These are phyloP conservation scores for Euschistus heros DNA, from an alignment of 1,140 invertebrate species.

Conservation along the genomic window DNA sequence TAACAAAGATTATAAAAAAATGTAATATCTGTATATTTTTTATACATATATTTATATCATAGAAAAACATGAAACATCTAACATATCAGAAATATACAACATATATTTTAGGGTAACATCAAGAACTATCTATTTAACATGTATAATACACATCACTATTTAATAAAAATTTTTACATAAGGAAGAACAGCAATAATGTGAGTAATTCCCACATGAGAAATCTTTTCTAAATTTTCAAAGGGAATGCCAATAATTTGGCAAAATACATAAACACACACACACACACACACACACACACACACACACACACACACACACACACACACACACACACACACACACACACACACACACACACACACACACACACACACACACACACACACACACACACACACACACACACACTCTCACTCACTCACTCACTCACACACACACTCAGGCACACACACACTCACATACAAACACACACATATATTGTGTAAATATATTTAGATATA, in stretches of 20 bases:
- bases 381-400: no score
- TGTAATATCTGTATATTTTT: not conserved
- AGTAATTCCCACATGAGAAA: constrained; percentile 1
- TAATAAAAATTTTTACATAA: constrained; percentile 8
- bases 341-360: not conserved
- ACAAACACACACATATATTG: no score
- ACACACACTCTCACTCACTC: no score
- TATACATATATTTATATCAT: constrained; percentile 11
- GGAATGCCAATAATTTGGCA: not conserved
- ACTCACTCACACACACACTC: not conserved
- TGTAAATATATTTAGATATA: no score
- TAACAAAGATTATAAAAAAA: not conserved
- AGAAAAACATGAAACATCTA: not conserved
- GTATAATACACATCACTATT: constrained; percentile 20
- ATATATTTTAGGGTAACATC: constrained; percentile 4
- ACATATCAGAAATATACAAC: not conserved
- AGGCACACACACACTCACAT: no score
- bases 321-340: no score
- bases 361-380: not conserved
- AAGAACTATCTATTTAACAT: not conserved
- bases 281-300: not conserved
- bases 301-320: no score
- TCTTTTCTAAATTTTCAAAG: not conserved
- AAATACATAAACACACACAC: not conserved
- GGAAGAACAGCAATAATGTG: constrained; percentile 10